A percentile compares a stretch with the other conserved stretches of the same genome.
phyloP scores from a whole-genome alignment of 2,888 invertebrate genomes.

The Tenthredo mesomela region DNA sequence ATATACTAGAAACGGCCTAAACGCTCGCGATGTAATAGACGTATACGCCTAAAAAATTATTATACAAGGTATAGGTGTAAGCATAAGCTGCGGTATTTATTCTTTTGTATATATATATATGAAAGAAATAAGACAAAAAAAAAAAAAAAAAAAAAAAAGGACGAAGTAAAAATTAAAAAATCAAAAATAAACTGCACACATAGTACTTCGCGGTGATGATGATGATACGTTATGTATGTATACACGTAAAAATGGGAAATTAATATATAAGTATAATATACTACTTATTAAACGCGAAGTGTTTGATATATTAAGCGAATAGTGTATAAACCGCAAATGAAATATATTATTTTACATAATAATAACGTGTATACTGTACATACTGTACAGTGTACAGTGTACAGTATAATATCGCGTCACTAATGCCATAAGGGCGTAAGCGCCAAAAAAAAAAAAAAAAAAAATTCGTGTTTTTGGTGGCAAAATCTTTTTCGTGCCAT shows the following conservation, averaged over 20 bases:
- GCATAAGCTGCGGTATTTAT: not conserved
- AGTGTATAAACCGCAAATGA: not conserved
- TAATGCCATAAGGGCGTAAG: too few relatives aligned
- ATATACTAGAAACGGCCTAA: not conserved
- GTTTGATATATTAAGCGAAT: not conserved
- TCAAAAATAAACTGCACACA: not conserved
- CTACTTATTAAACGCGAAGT: not conserved
- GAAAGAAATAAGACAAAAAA: not conserved
- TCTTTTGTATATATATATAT: not conserved
- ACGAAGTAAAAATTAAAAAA: not conserved
- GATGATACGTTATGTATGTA: not conserved
- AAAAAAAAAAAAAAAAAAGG: too few relatives aligned
- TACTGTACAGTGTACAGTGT: not conserved
- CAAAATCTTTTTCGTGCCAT: too few relatives aligned
- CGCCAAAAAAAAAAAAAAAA: too few relatives aligned
- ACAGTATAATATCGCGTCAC: conserved; percentile 20
- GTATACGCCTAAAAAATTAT: not conserved
- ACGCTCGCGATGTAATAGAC: not conserved
- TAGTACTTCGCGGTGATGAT: not conserved
- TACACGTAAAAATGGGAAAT: not conserved
- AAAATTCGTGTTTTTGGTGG: too few relatives aligned
- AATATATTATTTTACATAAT: conserved; percentile 9
- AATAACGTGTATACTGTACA: not conserved
- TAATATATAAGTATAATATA: too few relatives aligned
- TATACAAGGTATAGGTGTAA: too few relatives aligned